These are phyloP conservation scores for Sinocyclocheilus anophthalmus DNA, from an alignment of 2,113 vertebrate genomes.

Conservation along the genomic window DNA sequence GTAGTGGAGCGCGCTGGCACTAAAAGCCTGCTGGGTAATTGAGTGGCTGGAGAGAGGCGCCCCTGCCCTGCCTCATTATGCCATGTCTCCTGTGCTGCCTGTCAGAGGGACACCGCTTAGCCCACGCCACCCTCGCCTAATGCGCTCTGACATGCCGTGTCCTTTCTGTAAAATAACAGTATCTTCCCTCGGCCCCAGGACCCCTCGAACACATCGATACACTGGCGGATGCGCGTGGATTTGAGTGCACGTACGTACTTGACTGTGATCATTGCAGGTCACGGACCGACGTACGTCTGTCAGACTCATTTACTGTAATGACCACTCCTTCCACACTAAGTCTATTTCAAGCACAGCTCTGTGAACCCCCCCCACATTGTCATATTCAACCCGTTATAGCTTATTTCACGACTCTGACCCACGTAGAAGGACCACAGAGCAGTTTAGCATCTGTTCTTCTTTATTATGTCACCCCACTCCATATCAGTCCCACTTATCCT, in stretches of 20 bases:
- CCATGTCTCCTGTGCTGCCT: slow-evolving; percentile 82
- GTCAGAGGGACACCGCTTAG: slow-evolving; percentile 78
- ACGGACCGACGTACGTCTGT: slow-evolving; percentile 21
- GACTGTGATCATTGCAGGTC: slow-evolving; percentile 41
- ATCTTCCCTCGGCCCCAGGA: slow-evolving; percentile 64
- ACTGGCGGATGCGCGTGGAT: slow-evolving; percentile 54
- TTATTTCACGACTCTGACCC: slow-evolving; percentile 8
- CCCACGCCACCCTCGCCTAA: slow-evolving; percentile 81
- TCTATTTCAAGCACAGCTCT: not conserved
- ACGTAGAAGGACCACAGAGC: not conserved
- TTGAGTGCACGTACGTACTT: slow-evolving; percentile 48
- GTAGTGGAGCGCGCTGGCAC: slow-evolving; percentile 86
- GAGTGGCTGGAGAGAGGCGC: slow-evolving; percentile 76
- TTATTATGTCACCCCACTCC: slow-evolving; percentile 32
- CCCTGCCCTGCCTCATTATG: slow-evolving; percentile 88
- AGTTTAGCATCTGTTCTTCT: slow-evolving; percentile 42
- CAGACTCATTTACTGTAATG: slow-evolving; percentile 51
- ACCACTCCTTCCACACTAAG: slow-evolving; percentile 23
- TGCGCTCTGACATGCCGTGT: slow-evolving; percentile 82
- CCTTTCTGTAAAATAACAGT: slow-evolving; percentile 76
- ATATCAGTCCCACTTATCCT: slow-evolving; percentile 12
- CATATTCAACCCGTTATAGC: slow-evolving; percentile 5
- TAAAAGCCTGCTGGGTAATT: slow-evolving; percentile 97
- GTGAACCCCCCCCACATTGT: not conserved
- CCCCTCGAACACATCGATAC: slow-evolving; percentile 54